These are phyloP conservation scores for Calephelis virginiensis DNA, from an alignment of 1,140 invertebrate genomes.

Conservation along the genomic window DNA sequence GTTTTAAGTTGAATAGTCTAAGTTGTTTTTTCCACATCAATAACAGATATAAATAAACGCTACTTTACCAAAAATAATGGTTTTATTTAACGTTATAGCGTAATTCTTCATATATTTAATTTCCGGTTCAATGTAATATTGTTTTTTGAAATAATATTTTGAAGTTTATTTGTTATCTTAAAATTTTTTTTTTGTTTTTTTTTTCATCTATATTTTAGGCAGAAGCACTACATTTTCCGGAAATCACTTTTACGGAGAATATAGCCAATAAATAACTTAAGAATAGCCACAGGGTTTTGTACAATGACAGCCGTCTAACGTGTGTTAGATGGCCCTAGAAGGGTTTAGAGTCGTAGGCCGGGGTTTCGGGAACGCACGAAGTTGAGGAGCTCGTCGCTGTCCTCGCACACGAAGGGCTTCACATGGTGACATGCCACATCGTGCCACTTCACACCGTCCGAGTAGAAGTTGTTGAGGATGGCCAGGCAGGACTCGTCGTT, in stretches of 20 bases:
- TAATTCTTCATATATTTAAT: no score
- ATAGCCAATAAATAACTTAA: constrained; percentile 64
- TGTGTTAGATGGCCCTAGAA: background rate
- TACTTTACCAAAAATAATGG: constrained; percentile 19
- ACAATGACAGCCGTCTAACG: constrained; percentile 57
- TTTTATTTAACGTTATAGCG: constrained; percentile 8
- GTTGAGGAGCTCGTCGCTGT: constrained; percentile 94
- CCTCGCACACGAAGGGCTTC: constrained; percentile 95
- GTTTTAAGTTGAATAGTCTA: constrained; percentile 16
- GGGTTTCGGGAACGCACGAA: constrained; percentile 93
- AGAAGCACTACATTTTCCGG: no score
- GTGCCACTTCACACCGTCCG: constrained; percentile 95
- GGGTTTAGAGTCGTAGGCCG: constrained; percentile 86
- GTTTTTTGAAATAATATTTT: no score
- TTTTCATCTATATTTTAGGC: no score
- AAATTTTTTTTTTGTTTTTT: background rate
- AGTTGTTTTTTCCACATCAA: constrained; percentile 5
- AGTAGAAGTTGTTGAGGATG: constrained; percentile 95
- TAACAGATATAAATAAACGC: constrained; percentile 22
- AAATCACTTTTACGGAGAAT: no score
- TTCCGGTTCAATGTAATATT: no score
- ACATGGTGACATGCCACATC: constrained; percentile 94
- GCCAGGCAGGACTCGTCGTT: constrained; percentile 94
- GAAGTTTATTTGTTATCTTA: no score
- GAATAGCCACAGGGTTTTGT: constrained; percentile 65